Evolutionary conservation across 2,797 vertebrate species (phyloP).

Genomic region (Cossypha caffra): DNA sequence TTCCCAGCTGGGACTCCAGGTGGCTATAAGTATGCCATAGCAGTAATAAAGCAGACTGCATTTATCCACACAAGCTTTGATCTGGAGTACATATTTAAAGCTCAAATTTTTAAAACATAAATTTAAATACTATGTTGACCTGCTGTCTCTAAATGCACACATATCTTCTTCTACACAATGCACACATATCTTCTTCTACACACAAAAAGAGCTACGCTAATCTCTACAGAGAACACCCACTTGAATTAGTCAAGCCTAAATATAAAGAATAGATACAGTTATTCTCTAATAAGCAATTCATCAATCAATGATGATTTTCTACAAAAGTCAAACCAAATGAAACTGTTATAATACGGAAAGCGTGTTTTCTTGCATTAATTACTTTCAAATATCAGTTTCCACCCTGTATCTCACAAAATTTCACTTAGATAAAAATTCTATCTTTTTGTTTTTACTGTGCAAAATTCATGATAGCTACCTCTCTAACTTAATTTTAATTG

Average conservation of each 20-base stretch:
- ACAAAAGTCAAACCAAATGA: background rate
- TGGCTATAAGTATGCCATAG: background rate
- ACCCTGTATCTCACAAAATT: background rate
- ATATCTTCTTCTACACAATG: background rate
- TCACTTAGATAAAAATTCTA: background rate
- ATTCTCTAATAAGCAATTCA: background rate
- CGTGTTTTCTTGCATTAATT: background rate
- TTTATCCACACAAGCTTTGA: background rate
- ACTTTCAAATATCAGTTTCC: background rate
- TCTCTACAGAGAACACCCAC: background rate
- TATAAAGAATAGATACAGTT: background rate
- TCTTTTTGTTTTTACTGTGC: background rate
- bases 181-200: rapidly evolving
- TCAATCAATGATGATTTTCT: background rate
- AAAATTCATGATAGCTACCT: background rate
- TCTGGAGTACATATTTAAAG: background rate
- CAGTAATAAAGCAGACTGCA: background rate
- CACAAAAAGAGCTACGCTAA: background rate
- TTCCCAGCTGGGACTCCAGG: background rate
- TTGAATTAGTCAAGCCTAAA: background rate
- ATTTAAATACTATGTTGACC: background rate
- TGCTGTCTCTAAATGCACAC: background rate
- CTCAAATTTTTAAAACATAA: background rate
- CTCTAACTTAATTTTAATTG: background rate
- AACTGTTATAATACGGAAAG: background rate